Evolutionary conservation across 2,113 vertebrate species (phyloP).

Genomic region (Sinosuthora webbiana): DNA sequence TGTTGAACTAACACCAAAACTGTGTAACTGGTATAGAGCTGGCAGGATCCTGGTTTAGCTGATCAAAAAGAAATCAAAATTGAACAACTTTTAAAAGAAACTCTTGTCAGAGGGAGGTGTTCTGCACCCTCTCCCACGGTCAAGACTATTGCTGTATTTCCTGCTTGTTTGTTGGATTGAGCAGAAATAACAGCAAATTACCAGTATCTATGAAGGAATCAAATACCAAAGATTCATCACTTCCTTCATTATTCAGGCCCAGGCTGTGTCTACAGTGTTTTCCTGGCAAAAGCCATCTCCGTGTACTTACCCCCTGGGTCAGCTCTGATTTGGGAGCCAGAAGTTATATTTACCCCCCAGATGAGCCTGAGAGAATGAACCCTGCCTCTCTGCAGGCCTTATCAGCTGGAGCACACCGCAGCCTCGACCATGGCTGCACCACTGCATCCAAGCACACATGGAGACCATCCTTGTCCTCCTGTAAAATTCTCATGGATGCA

Average conservation of each 20-base stretch:
- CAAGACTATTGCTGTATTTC: neutral
- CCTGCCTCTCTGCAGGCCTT: neutral
- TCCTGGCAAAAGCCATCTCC: neutral
- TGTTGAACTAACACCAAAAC: neutral
- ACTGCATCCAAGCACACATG: neutral
- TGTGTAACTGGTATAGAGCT: neutral
- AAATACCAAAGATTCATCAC: neutral
- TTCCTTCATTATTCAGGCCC: neutral
- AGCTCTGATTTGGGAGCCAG: neutral
- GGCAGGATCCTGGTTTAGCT: neutral
- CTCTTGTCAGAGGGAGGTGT: neutral
- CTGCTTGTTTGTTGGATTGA: neutral
- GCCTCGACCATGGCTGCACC: neutral
- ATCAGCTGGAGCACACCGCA: neutral
- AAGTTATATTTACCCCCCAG: neutral
- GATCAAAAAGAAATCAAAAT: neutral
- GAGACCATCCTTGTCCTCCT: neutral
- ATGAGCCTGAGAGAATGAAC: neutral
- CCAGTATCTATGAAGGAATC: neutral
- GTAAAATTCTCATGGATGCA: neutral
- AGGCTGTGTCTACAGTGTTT: neutral
- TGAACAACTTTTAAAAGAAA: neutral
- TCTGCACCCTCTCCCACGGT: neutral
- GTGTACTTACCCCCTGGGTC: neutral
- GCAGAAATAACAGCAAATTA: neutral